phyloP scores from a whole-genome alignment of 2,113 vertebrate genomes.

The Microtus richardsoni region DNA sequence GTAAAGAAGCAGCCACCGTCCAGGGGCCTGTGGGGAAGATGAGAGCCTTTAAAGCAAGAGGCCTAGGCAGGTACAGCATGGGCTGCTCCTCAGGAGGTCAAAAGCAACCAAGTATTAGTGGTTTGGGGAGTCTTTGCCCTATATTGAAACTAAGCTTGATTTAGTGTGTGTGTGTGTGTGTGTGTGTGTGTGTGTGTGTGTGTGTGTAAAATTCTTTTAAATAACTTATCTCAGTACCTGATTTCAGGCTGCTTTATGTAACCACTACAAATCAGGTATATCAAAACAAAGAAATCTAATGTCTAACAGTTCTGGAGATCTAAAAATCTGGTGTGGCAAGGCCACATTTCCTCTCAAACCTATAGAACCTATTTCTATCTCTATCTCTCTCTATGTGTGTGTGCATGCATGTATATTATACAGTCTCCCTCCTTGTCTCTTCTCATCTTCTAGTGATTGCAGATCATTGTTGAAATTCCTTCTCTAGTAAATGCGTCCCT shows the following conservation, averaged over 20 bases:
- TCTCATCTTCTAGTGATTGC: not conserved
- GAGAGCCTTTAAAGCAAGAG: not conserved
- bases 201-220: not conserved
- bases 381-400: not conserved
- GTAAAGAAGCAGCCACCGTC: not conserved
- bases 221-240: not conserved
- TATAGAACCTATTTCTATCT: no score
- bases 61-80: no score
- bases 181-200: not conserved
- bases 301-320: not conserved
- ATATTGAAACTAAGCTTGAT: not conserved
- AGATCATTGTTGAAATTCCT: not conserved
- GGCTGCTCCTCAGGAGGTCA: not conserved
- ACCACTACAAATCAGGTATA: not conserved
- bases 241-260: not conserved
- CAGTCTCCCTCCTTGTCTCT: not conserved
- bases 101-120: not conserved
- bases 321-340: not conserved
- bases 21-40: not conserved
- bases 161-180: not conserved
- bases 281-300: not conserved
- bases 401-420: not conserved
- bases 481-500: not conserved
- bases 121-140: not conserved
- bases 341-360: rapidly evolving